Conservation (phyloP, 2,113 vertebrate species). For the Neodon shergylaensis region DNA sequence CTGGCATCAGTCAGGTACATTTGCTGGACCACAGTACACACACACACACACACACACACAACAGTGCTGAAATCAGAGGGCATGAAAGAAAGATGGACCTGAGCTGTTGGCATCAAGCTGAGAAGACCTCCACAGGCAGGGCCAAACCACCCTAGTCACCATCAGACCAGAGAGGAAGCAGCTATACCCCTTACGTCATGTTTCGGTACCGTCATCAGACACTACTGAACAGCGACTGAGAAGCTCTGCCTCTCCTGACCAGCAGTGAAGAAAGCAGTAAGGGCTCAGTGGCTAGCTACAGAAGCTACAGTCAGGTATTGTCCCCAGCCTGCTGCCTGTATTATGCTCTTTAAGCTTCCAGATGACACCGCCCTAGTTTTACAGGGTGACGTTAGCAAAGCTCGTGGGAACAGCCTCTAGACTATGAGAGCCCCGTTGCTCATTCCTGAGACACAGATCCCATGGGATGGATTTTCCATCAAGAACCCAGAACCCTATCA, state of each 20-base stretch:
- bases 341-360: not conserved
- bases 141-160: not conserved
- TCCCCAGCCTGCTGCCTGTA: not conserved
- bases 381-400: not conserved
- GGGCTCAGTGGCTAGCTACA: not conserved
- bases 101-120: not conserved
- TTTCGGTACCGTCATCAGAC: not conserved
- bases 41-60: no score
- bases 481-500: not conserved
- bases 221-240: not conserved
- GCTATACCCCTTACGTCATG: not conserved
- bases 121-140: not conserved
- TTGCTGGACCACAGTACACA: not conserved
- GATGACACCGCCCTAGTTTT: not conserved
- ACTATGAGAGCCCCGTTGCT: not conserved
- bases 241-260: not conserved
- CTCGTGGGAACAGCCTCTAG: not conserved
- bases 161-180: not conserved
- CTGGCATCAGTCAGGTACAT: not conserved
- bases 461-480: not conserved
- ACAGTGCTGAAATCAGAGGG: not conserved
- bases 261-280: not conserved
- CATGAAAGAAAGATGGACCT: not conserved
- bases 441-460: not conserved
- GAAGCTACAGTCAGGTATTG: not conserved